phyloP scores from a whole-genome alignment of 1,140 invertebrate species.

The Drosophila persimilis region DNA sequence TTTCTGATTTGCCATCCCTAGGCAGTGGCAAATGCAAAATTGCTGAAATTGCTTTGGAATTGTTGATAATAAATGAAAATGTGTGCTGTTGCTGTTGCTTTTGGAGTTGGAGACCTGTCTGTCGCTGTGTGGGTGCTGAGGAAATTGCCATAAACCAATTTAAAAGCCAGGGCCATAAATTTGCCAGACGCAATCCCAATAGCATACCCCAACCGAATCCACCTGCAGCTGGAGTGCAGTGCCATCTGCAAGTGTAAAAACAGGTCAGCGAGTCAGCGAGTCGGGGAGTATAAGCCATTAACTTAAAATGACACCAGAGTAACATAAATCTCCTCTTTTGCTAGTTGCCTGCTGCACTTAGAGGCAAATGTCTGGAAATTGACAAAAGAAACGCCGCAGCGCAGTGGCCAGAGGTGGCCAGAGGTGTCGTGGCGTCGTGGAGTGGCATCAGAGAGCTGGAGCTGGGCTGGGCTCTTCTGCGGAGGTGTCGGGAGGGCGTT shows the following conservation, averaged over 20 bases:
- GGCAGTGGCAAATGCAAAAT: too few relatives aligned
- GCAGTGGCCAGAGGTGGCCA: too few relatives aligned
- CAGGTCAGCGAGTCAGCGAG: slow-evolving; percentile 44
- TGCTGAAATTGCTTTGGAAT: not conserved
- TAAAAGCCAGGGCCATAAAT: slow-evolving; percentile 66
- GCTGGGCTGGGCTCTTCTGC: too few relatives aligned
- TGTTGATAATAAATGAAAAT: slow-evolving; percentile 11
- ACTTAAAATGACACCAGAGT: slow-evolving; percentile 72
- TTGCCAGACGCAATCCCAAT: slow-evolving; percentile 12
- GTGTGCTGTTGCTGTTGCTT: not conserved
- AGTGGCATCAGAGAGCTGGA: too few relatives aligned
- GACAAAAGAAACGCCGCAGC: slow-evolving; percentile 59
- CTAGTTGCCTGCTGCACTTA: slow-evolving; percentile 37
- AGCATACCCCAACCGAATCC: slow-evolving; percentile 50
- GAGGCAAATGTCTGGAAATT: slow-evolving; percentile 70
- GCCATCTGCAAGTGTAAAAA: slow-evolving; percentile 11
- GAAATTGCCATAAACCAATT: slow-evolving; percentile 73
- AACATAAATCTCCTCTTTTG: slow-evolving; percentile 67
- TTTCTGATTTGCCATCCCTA: too few relatives aligned
- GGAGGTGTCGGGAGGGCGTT: too few relatives aligned
- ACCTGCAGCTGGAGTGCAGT: slow-evolving; percentile 53
- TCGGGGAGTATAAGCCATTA: slow-evolving; percentile 64
- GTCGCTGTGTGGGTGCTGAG: slow-evolving; percentile 37
- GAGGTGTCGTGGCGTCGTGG: too few relatives aligned
- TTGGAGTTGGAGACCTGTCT: not conserved